Base-by-base conservation (phyloP, 2,797 vertebrate species). In the Myotis planiceps region DNA sequence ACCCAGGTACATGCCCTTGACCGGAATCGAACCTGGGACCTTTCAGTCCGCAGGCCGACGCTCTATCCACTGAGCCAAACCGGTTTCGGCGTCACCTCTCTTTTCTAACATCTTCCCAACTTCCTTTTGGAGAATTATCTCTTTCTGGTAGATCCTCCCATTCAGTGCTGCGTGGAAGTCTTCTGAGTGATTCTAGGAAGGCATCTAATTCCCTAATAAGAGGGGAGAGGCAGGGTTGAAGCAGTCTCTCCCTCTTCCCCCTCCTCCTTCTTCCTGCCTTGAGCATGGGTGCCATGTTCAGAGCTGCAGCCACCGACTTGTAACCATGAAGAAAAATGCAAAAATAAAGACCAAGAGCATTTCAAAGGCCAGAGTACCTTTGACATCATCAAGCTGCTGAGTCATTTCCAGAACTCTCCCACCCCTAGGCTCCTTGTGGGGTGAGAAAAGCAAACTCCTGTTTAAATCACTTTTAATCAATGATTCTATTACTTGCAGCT, bases 401-500 rank as follows among this genome's bases (percentile, higher is more conserved):
- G 37, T 15, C 55, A 55, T 94, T 79, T 89, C 45, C 63, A 34
- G 58, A 75, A 80, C 32, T 29, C 65, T 58, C 16, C 29, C 47
- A n/a, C 34, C 42, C 94, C 53, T 42, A 53, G 45, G 39, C 29
- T 51, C 32, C 60, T 68, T 58, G 53, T 8, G 23, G 21, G 66
- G 1, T 75, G 47, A 92, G 66, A 63, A 79, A 90, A 83, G 87
- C 18, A 92, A 81, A 53, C 27, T 12, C n/a, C 0, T 93, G 53
- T 65, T 96, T 88, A 75, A 88, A 42, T 19, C 9, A 75, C 19
- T 78, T 69, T 76, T 37, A 87, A 72, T 21, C 49, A 42, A 55
- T 55, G 88, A 84, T 92, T 82, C 37, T 92, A 42, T 89, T 92
- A 69, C 74, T 92, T 96, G 58, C 10, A 49, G 79, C 71, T 88